Evolutionary conservation across 2,797 vertebrate genomes (phyloP).

Genomic region (Chanos chanos): DNA sequence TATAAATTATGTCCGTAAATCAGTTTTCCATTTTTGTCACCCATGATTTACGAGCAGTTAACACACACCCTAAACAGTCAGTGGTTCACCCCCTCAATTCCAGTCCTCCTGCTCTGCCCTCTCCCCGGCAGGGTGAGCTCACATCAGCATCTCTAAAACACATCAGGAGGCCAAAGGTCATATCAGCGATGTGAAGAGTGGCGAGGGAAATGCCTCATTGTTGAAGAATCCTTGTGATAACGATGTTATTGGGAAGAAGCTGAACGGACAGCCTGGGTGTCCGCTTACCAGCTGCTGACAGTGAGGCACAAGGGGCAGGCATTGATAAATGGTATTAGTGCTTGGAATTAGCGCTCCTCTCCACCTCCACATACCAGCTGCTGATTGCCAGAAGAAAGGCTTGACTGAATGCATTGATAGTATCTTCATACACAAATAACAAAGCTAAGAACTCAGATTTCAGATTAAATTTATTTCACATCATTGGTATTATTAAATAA

Average conservation of each 20-base stretch:
- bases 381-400: constrained; percentile 67
- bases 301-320: constrained; percentile 46
- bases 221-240: constrained; percentile 70
- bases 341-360: too few relatives aligned
- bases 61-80: constrained; percentile 53
- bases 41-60: constrained; percentile 59
- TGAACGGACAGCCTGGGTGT: constrained; percentile 31
- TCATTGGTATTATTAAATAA: too few relatives aligned
- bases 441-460: too few relatives aligned
- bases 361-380: constrained; percentile 63
- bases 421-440: constrained; percentile 3
- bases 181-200: constrained; percentile 57
- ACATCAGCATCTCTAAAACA: constrained; percentile 61
- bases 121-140: constrained; percentile 57
- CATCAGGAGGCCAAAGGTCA: constrained; percentile 61
- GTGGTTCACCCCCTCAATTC: not conserved
- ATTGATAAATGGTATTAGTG: not conserved
- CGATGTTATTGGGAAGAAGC: constrained; percentile 65
- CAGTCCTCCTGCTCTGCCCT: constrained; percentile 45
- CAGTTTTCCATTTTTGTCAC: constrained; percentile 63
- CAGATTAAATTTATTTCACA: too few relatives aligned
- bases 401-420: constrained; percentile 70
- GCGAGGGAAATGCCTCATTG: constrained; percentile 54
- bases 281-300: constrained; percentile 69
- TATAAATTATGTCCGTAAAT: constrained; percentile 58